Evolutionary conservation across 2,113 vertebrate species (phyloP), one percentile per base, ranked within the genome.

Genomic region (Uria lomvia): DNA sequence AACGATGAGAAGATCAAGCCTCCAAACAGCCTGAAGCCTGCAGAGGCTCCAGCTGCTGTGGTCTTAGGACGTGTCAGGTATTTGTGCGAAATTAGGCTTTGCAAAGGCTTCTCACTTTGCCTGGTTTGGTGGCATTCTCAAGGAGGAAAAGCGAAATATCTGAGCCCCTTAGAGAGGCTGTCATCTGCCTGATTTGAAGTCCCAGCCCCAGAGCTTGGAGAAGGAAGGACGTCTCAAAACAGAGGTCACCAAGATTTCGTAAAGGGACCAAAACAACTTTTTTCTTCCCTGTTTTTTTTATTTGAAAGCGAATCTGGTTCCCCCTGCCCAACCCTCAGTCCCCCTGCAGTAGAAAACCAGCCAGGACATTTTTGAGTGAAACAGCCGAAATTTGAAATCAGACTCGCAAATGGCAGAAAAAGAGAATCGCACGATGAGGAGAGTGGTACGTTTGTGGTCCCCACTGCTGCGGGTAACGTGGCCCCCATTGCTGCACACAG

Each of bases 371-470:
- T 86, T 62, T 5, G 21, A 59, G 12, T 63, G 49, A 86, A 75
- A 66, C 40, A 56, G 2, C 63, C 62, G 30, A 73, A 75, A 72
- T 62, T 43, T 68, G 23, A 75, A 90, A 59, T 88, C 6, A 58
- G 42, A 26, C n/a, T 72, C 66, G 29, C 8, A 62, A 77, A 26
- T 45, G 65, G 9, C 3, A 3, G 29, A 18, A 65, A 58, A 55
- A 26, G 29, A 47, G 42, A 73, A 10, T 66, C 0, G 1, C 24
- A 47, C 66, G 5, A 62, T 26, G 47, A 71, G 34, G 59, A 55
- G 27, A 66, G 12, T 1, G 0, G n/a, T 59, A 15, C 0, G 0
- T 21, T 56, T 11, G 6, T 43, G 52, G 45, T 79, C 32, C 24
- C 52, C 3, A 7, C 24, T 52, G 34, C 38, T 59, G 43, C 21